phyloP scores from a whole-genome alignment of 1,140 invertebrate species.

The Drosophila jambulina region DNA sequence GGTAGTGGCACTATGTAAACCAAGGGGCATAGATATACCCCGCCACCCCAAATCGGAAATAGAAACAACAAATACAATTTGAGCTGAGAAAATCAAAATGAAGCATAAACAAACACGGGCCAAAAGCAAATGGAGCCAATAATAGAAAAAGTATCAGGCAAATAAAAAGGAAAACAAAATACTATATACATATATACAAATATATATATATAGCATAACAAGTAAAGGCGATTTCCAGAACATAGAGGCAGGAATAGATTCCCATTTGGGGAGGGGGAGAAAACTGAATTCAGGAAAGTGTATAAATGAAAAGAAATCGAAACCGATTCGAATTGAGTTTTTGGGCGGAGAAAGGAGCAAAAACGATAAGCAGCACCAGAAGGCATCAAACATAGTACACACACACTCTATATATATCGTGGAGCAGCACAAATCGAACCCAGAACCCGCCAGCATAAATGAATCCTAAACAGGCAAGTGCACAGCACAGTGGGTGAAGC shows the following conservation, averaged over 20 bases:
- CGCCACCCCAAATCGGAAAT: slow-evolving; percentile 64
- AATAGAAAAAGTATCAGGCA: slow-evolving; percentile 57
- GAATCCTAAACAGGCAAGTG: slow-evolving; percentile 70
- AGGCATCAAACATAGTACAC: slow-evolving; percentile 13
- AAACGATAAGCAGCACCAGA: slow-evolving; percentile 63
- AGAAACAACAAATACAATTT: slow-evolving; percentile 81
- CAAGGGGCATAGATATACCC: slow-evolving; percentile 36
- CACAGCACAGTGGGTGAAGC: slow-evolving; percentile 28
- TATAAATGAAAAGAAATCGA: slow-evolving; percentile 83
- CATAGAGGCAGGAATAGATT: slow-evolving; percentile 7
- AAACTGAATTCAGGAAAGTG: slow-evolving; percentile 65
- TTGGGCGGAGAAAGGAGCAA: slow-evolving; percentile 15
- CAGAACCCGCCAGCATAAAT: slow-evolving; percentile 66
- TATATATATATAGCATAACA: slow-evolving; percentile 22
- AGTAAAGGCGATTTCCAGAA: slow-evolving; percentile 56
- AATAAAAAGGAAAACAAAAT: slow-evolving; percentile 29
- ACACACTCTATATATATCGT: not conserved
- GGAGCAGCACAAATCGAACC: slow-evolving; percentile 38
- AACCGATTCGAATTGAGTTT: slow-evolving; percentile 59
- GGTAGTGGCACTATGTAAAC: slow-evolving; percentile 53
- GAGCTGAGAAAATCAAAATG: slow-evolving; percentile 80
- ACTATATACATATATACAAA: slow-evolving; percentile 8
- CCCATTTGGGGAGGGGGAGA: slow-evolving; percentile 2
- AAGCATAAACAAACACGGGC: slow-evolving; percentile 75
- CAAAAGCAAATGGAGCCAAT: slow-evolving; percentile 79